A percentile compares a stretch with the other conserved stretches of the same genome.
phyloP scores from a whole-genome alignment of 2,888 invertebrate genomes.

The Platynereis dumerilii region DNA sequence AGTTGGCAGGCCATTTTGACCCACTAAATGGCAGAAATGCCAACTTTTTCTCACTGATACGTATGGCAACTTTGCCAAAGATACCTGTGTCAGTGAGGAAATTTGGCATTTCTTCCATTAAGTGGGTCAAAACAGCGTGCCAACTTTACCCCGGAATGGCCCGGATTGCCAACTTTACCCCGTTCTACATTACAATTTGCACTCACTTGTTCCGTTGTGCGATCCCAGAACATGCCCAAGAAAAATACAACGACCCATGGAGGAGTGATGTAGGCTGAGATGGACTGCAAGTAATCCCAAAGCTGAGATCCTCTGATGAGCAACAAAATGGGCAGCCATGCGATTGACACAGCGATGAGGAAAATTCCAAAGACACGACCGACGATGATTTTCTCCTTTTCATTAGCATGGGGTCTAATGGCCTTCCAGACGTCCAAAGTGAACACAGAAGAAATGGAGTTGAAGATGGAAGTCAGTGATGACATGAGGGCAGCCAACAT shows the following conservation, averaged over 20 bases:
- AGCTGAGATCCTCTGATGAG: constrained; percentile 41
- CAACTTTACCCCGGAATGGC: too few relatives aligned
- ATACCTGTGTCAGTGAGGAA: too few relatives aligned
- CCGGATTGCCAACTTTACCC: too few relatives aligned
- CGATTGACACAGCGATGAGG: constrained; percentile 58
- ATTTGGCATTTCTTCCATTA: too few relatives aligned
- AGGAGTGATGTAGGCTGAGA: constrained; percentile 43
- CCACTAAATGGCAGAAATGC: too few relatives aligned
- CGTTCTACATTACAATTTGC: too few relatives aligned
- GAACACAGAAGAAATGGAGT: constrained; percentile 65
- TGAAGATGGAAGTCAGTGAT: constrained; percentile 66
- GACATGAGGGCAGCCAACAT: constrained; percentile 66
- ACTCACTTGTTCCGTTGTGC: constrained; percentile 42
- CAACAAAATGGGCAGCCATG: constrained; percentile 63
- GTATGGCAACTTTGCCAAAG: too few relatives aligned
- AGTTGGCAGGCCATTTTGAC: too few relatives aligned
- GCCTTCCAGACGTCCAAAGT: constrained; percentile 64
- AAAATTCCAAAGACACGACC: constrained; percentile 57
- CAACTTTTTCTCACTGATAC: too few relatives aligned
- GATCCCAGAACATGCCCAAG: constrained; percentile 44
- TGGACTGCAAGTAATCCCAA: constrained; percentile 46
- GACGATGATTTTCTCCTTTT: constrained; percentile 41
- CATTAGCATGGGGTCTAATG: constrained; percentile 31
- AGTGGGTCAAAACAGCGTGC: too few relatives aligned
- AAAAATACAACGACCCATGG: constrained; percentile 46